Percentiles rank a stretch among this genome's conserved stretches.
Evolutionary conservation across 2,888 invertebrate genomes (phyloP).

Genomic region (Drosophila nigricruria): DNA sequence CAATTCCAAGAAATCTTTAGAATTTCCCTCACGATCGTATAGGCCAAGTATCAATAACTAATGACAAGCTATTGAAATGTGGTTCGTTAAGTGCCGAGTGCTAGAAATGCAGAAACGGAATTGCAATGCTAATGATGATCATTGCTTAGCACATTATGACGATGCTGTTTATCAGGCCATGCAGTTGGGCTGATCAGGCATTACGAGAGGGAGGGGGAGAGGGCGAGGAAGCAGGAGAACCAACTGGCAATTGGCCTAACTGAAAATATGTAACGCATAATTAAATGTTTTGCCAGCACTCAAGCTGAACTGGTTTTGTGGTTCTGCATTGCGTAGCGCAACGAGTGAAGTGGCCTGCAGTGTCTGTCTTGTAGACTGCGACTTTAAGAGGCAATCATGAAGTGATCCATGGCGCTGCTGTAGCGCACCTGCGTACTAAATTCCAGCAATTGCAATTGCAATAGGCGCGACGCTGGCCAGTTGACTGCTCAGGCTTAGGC

Average conservation of each 20-base stretch:
- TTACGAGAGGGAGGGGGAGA: constrained; percentile 22
- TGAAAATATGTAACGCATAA: constrained; percentile 57
- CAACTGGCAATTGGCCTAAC: constrained; percentile 41
- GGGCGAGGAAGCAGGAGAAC: not conserved
- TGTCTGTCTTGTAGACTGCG: not conserved
- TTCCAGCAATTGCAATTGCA: constrained; percentile 37
- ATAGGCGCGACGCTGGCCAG: constrained; percentile 21
- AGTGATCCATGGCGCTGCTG: constrained; percentile 23
- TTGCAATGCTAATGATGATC: constrained; percentile 26
- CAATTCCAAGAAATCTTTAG: not conserved
- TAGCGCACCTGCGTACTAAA: constrained; percentile 65
- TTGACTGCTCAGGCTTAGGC: constrained; percentile 5
- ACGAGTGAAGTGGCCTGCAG: constrained; percentile 13
- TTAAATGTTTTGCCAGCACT: constrained; percentile 64
- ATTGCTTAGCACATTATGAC: constrained; percentile 8
- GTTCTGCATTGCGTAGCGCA: constrained; percentile 59
- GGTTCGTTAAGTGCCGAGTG: constrained; percentile 7
- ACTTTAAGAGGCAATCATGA: constrained; percentile 10
- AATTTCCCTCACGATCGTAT: not conserved
- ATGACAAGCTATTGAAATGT: constrained; percentile 16
- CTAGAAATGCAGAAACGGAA: constrained; percentile 30
- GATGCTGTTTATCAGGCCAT: constrained; percentile 45
- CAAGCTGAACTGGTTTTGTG: constrained; percentile 63
- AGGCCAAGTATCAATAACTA: constrained; percentile 13
- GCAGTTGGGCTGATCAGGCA: constrained; percentile 50